Evolutionary conservation across 2,113 vertebrate genomes (phyloP).

Genomic region (Odontesthes bonariensis): DNA sequence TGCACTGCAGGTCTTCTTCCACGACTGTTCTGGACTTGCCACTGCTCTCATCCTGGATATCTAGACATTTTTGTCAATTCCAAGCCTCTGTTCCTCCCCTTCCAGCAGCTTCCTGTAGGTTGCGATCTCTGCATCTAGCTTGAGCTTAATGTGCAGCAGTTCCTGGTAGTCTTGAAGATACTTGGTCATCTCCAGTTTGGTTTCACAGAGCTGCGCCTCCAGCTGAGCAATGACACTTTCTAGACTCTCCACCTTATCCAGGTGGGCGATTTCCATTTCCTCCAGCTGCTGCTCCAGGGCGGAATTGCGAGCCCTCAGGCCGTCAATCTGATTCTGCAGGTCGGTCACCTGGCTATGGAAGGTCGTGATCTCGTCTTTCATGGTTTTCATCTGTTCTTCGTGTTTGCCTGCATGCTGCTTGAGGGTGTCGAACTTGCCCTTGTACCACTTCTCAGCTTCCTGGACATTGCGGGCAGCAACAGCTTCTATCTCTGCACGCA

Average conservation of each 20-base stretch:
- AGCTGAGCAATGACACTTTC: slow-evolving; percentile 79
- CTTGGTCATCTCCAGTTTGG: slow-evolving; percentile 80
- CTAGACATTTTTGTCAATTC: slow-evolving; percentile 72
- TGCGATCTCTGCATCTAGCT: slow-evolving; percentile 85
- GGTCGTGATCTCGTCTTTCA: slow-evolving; percentile 83
- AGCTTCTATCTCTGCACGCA: slow-evolving; percentile 80
- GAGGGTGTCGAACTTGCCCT: slow-evolving; percentile 83
- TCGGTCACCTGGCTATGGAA: slow-evolving; percentile 79
- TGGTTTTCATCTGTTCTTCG: slow-evolving; percentile 79
- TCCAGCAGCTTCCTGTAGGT: slow-evolving; percentile 87
- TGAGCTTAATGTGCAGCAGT: slow-evolving; percentile 85
- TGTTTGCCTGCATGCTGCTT: slow-evolving; percentile 81
- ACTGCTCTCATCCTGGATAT: slow-evolving; percentile 14
- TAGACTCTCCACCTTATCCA: slow-evolving; percentile 76
- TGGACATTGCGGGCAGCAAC: slow-evolving; percentile 82
- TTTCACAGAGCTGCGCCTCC: slow-evolving; percentile 84
- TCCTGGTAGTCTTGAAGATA: slow-evolving; percentile 79
- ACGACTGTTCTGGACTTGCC: slow-evolving; percentile 11
- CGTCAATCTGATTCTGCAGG: slow-evolving; percentile 84
- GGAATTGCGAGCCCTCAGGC: slow-evolving; percentile 74
- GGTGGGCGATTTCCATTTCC: slow-evolving; percentile 82
- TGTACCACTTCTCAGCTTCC: slow-evolving; percentile 87
- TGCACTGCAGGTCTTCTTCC: slow-evolving; percentile 26
- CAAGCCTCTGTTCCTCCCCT: slow-evolving; percentile 83
- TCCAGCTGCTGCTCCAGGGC: slow-evolving; percentile 84